phyloP scores from a whole-genome alignment of 2,888 invertebrate genomes.

The Acronicta alni region DNA sequence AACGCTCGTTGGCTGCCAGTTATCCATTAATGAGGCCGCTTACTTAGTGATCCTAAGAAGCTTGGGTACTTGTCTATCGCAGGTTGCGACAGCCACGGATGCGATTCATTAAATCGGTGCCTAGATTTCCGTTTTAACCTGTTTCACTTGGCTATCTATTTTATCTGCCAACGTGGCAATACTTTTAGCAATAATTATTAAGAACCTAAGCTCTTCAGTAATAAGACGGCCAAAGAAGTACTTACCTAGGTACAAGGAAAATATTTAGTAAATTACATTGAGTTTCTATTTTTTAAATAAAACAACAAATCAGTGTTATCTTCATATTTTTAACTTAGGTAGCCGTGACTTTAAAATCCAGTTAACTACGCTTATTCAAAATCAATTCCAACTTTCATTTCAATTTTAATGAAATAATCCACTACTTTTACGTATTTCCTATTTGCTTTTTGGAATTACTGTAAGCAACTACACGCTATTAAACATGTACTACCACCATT shows the following conservation, averaged over 20 bases:
- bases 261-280: not conserved
- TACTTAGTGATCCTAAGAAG: slow-evolving; percentile 56
- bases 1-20: slow-evolving; percentile 48
- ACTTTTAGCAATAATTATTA: slow-evolving; percentile 49
- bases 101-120: slow-evolving; percentile 81
- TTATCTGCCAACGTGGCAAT: slow-evolving; percentile 59
- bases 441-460: too few species aligned
- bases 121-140: slow-evolving; percentile 85
- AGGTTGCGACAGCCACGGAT: slow-evolving; percentile 76
- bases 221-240: slow-evolving; percentile 34
- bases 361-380: not conserved
- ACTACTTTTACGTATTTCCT: not conserved
- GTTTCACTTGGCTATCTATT: slow-evolving; percentile 70
- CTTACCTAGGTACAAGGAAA: slow-evolving; percentile 32
- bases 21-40: slow-evolving; percentile 66
- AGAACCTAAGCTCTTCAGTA: slow-evolving; percentile 22
- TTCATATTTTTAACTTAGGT: slow-evolving; percentile 1
- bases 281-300: slow-evolving; percentile 16
- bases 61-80: slow-evolving; percentile 65
- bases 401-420: slow-evolving; percentile 1
- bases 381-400: slow-evolving; percentile 6
- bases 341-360: slow-evolving; percentile 2
- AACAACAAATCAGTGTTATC: not conserved
- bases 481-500: not conserved
- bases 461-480: not conserved